Conservation (phyloP, 2,113 vertebrate species). For the Pungitius pungitius region DNA sequence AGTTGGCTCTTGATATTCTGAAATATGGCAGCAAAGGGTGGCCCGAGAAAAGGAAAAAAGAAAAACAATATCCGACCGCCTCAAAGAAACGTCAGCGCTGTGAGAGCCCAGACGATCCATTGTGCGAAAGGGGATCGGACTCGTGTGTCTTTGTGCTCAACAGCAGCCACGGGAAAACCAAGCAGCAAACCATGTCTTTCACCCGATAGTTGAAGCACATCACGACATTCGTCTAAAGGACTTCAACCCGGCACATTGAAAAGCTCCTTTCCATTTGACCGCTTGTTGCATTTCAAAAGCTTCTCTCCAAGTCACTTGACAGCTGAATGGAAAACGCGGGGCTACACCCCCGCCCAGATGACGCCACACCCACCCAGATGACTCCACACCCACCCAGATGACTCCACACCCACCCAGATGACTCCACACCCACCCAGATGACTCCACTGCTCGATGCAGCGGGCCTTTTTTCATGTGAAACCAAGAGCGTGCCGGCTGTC, state of each 20-base stretch:
- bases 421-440: slow-evolving; percentile 21
- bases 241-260: slow-evolving; percentile 29
- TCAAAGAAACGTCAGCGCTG: slow-evolving; percentile 26
- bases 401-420: no score
- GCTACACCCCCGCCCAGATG: no score
- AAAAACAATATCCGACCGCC: not conserved
- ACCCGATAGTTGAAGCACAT: not conserved
- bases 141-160: slow-evolving; percentile 30
- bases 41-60: not conserved
- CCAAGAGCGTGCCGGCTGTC: slow-evolving; percentile 40
- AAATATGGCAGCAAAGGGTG: not conserved
- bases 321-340: slow-evolving; percentile 54
- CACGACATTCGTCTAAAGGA: slow-evolving; percentile 30
- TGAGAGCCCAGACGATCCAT: slow-evolving; percentile 30
- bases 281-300: slow-evolving; percentile 41
- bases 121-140: not conserved
- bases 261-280: slow-evolving; percentile 44
- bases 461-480: slow-evolving; percentile 45
- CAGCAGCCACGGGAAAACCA: slow-evolving; percentile 15
- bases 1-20: slow-evolving; percentile 11
- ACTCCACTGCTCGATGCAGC: slow-evolving; percentile 28
- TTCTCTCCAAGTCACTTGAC: slow-evolving; percentile 43
- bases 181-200: slow-evolving; percentile 1
- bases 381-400: no score
- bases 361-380: no score